Base-by-base conservation (phyloP, 2,888 invertebrate genomes). In the Anoplius nigerrimus region DNA sequence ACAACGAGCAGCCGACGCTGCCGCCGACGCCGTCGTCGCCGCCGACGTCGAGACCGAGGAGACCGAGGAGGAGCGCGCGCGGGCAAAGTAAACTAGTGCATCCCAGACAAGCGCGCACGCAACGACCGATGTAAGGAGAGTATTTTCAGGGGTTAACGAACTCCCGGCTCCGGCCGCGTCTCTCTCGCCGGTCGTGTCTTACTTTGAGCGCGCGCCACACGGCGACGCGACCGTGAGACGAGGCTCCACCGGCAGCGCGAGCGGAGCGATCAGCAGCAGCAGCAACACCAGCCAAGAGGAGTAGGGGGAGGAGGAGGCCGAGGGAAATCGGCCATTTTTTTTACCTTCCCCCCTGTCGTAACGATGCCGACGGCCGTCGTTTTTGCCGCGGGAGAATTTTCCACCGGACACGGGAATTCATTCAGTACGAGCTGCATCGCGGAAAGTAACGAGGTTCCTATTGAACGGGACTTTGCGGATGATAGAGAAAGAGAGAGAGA, bases 141-240 rank as follows among this genome's bases (percentile, higher is more conserved):
- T 86, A 87, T 87, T 87, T 87, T 87, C 85, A 85, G 78, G 80
- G 86, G 86, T 87, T 83, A 86, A 87, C 82, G 87, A 87, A 86
- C 87, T 78, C 75, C 42, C 71, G 53, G 71, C 48, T 68, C 46
- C 73, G 72, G 72, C 75, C 79, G 34, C 34, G 75, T 54, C 58
- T 75, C 77, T 74, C 70, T 72, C 74, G 66, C 70, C 61, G 69
- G 64, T 57, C 72, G 75, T 74, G 79, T 79, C 79, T 79, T 83
- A 82, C 82, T 79, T 79, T 71, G 69, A 66, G 72, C 68, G 69
- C 27, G 57, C 53, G 24, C 43, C 20, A 58, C 56, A 20, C 69
- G 63, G 70, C 66, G 74, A 74, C 34, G 70, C 69, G 77, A 75
- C 27, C 51, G 51, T 34, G 48, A 20, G 59, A 51, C n/a, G n/a